A percentile compares a stretch with the other conserved stretches of the same genome.
Conservation (phyloP, 2,797 vertebrate species). For the Clarias laeviceps region DNA sequence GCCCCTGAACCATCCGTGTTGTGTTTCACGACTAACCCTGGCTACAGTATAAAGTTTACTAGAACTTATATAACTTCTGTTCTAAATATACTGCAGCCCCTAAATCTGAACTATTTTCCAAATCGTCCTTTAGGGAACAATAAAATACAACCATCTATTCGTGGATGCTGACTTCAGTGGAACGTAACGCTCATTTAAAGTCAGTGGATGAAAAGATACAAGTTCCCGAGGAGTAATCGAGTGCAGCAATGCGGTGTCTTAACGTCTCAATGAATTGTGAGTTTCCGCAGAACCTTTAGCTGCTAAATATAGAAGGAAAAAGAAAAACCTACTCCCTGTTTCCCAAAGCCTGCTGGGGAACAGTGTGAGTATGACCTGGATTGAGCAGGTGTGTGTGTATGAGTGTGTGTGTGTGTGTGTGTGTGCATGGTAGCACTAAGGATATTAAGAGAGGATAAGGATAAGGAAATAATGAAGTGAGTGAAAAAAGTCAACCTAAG, state of each 20-base stretch:
- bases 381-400: conserved; percentile 31
- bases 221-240: background rate
- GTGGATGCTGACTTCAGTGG: background rate
- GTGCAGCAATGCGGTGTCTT: background rate
- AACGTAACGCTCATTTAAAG: conserved; percentile 4
- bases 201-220: background rate
- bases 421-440: background rate
- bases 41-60: no score
- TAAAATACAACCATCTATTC: background rate
- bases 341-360: conserved; percentile 33
- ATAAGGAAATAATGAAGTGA: background rate
- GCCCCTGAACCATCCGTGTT: no score
- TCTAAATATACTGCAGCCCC: background rate
- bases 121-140: background rate
- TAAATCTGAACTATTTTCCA: background rate
- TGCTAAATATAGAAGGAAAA: conserved; percentile 36
- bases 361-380: conserved; percentile 34
- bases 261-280: background rate
- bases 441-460: background rate
- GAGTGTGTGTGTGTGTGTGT: background rate
- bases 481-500: background rate
- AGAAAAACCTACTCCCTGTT: conserved; percentile 16
- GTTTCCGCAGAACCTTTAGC: conserved; percentile 4
- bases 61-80: background rate
- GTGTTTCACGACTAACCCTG: no score